Evolutionary conservation across 2,113 vertebrate genomes (phyloP).

Genomic region (Puma concolor): DNA sequence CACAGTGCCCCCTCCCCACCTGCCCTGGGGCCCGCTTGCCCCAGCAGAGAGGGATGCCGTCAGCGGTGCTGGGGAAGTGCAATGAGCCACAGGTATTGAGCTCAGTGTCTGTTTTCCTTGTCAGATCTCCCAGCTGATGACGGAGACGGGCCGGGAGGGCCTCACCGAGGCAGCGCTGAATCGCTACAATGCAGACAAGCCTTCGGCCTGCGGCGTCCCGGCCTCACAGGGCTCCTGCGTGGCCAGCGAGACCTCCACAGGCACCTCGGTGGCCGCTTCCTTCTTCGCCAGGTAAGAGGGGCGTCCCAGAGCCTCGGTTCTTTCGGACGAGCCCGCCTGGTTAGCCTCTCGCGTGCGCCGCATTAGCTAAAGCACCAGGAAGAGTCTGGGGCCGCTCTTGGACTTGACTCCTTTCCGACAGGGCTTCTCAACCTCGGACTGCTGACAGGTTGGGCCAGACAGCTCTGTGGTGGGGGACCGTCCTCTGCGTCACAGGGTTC

Average conservation of each 20-base stretch:
- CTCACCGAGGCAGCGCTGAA: constrained; percentile 92
- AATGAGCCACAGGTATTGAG: constrained; percentile 44
- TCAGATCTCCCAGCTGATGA: constrained; percentile 96
- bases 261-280: constrained; percentile 94
- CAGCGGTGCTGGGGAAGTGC: neutral
- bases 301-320: neutral
- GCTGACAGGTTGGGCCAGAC: rapidly evolving
- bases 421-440: neutral
- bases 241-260: constrained; percentile 86
- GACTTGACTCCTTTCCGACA: neutral
- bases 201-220: constrained; percentile 86
- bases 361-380: neutral
- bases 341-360: rapidly evolving
- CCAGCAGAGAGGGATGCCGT: neutral
- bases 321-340: neutral
- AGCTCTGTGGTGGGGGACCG: rapidly evolving
- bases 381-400: neutral
- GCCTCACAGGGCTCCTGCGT: constrained; percentile 85
- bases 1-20: neutral
- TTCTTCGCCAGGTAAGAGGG: constrained; percentile 96
- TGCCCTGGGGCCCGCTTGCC: rapidly evolving
- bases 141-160: constrained; percentile 91
- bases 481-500: rapidly evolving
- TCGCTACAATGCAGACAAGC: constrained; percentile 94
- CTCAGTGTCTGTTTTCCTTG: constrained; percentile 48